Base-by-base conservation (phyloP, 2,888 invertebrate genomes). In the Augiades crinisus region DNA sequence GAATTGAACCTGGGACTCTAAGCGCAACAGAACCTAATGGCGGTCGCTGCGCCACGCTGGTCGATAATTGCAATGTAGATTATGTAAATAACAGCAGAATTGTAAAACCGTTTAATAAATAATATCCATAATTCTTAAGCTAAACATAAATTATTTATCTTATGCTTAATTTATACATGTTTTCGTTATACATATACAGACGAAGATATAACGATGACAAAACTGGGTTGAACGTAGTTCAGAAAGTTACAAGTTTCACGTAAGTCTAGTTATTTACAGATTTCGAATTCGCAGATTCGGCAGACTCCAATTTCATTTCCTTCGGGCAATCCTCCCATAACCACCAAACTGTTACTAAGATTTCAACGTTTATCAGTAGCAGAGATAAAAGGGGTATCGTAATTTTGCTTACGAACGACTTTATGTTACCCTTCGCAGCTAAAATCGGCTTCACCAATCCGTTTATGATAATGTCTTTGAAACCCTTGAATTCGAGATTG, bases 341-440 rank as follows among this genome's bases (percentile, higher is more conserved):
- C 89, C 90, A 90, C 90, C 90, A 90, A 1, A 87, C 64, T 5
- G 78, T 78, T 7, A 87, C 64, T 57, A 90, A 62, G 19, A 90
- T 77, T 56, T 90, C 86, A 24, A 86, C 53, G 62, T 90, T 89
- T 8, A 90, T 82, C 52, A 87, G 68, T 13, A 89, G 36, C 51
- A 90, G 61, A 6, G 79, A 66, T 59, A 90, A 70, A 38, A 88
- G 55, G 27, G 90, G 90, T n/a, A 90, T 77, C 2, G 80, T 65
- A 36, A 89, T 59, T 62, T 83, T 88, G 61, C 79, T 77, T 33
- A 90, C 79, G 51, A 90, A 58, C 3, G 79, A 66, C 58, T 87
- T 87, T 5, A 90, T 59, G 1, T 83, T 82, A 2, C 78, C 78
- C 64, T 84, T 87, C 17, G 79, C 78, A 0, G 66, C 52, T 24